Evolutionary conservation across 2,888 invertebrate genomes (phyloP).

Genomic region (Agrochola lychnidis): DNA sequence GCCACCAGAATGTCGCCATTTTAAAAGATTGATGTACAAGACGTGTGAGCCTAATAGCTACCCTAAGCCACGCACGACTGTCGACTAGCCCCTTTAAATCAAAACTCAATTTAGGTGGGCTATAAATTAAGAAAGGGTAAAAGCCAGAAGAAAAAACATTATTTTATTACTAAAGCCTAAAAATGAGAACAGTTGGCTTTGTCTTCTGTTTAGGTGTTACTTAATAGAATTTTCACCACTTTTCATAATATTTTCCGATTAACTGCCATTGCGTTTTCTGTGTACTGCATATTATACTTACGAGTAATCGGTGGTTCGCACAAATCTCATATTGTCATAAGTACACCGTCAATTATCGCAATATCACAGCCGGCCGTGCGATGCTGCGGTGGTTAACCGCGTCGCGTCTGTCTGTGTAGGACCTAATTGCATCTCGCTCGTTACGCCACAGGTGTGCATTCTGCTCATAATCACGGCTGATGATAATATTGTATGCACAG

Average conservation of each 20-base stretch:
- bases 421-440: slow-evolving; percentile 20
- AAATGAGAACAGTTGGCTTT: not conserved
- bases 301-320: not conserved
- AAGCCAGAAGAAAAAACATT: not conserved
- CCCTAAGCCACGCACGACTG: not conserved
- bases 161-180: slow-evolving; percentile 2
- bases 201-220: not conserved
- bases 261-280: not conserved
- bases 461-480: slow-evolving; percentile 41
- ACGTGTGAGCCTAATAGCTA: slow-evolving; percentile 8
- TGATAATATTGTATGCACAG: slow-evolving; percentile 40
- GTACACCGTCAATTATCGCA: not conserved
- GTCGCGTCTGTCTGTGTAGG: not conserved
- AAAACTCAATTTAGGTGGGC: slow-evolving; percentile 7
- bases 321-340: not conserved
- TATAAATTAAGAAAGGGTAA: slow-evolving; percentile 20
- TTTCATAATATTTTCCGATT: not conserved
- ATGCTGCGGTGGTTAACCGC: not conserved
- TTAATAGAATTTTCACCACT: not conserved
- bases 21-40: slow-evolving; percentile 11
- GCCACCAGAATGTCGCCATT: slow-evolving; percentile 1
- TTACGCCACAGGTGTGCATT: slow-evolving; percentile 46
- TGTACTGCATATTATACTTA: not conserved
- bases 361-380: not conserved
- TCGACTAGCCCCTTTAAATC: not conserved